Evolutionary conservation across 1,140 invertebrate species (phyloP).

Genomic region (Bilobella aurantiaca): DNA sequence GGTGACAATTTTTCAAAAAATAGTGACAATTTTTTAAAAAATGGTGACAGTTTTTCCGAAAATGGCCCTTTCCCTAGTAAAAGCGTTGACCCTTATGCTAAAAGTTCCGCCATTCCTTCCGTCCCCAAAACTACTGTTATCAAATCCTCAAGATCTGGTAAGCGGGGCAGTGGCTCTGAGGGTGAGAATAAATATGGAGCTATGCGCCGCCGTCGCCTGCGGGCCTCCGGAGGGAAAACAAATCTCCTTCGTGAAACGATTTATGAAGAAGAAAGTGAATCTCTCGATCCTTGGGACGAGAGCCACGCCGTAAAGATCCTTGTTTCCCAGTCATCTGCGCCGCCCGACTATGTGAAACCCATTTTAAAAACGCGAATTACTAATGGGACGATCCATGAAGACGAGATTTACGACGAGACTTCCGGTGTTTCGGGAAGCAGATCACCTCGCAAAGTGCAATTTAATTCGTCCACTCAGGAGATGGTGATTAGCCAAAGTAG

Average conservation of each 20-base stretch:
- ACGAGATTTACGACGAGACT: constrained; percentile 5
- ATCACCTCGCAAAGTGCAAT: constrained; percentile 32
- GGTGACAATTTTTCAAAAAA: too few species aligned
- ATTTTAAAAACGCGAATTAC: constrained; percentile 26
- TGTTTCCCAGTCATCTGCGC: constrained; percentile 19
- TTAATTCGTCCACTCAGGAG: constrained; percentile 18
- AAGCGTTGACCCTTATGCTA: too few species aligned
- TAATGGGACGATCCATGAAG: not conserved
- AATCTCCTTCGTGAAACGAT: constrained; percentile 31
- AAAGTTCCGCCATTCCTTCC: too few species aligned
- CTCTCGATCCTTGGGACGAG: not conserved
- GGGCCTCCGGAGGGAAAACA: constrained; percentile 13
- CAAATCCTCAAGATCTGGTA: too few species aligned
- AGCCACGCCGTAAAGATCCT: constrained; percentile 30
- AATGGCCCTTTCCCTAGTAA: too few species aligned
- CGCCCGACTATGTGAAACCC: constrained; percentile 27
- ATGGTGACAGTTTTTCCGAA: too few species aligned
- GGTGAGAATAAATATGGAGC: constrained; percentile 27
- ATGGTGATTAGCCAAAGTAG: constrained; percentile 1
- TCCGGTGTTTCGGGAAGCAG: not conserved
- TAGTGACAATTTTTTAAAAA: too few species aligned
- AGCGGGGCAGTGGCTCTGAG: not conserved
- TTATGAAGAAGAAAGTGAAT: constrained; percentile 29
- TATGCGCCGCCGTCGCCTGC: constrained; percentile 14
- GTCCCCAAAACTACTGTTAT: too few species aligned